phyloP scores from a whole-genome alignment of 2,113 vertebrate species.

The Penelope pileata region DNA sequence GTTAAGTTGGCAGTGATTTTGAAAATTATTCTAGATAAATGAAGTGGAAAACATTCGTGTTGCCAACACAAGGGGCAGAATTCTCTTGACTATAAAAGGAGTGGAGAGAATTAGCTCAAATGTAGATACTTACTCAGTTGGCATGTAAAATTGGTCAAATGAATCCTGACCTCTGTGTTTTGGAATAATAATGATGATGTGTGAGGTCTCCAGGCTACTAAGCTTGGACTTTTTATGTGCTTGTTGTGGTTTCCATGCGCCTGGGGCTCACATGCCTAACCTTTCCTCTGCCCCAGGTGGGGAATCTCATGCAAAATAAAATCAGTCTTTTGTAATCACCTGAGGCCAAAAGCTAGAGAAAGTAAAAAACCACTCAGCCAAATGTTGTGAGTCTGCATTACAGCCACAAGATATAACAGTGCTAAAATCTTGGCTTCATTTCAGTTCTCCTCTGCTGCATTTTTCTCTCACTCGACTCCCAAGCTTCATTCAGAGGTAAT shows the following conservation, averaged over 20 bases:
- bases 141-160: neutral
- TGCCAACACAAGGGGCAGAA: neutral
- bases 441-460: neutral
- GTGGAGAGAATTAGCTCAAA: neutral
- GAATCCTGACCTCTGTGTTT: neutral
- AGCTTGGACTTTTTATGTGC: neutral
- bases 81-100: constrained; percentile 29
- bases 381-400: neutral
- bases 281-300: neutral
- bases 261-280: neutral
- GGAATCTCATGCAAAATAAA: neutral
- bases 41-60: neutral
- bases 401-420: neutral
- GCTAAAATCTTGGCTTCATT: neutral
- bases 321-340: neutral
- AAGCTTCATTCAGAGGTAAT: neutral
- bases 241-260: neutral
- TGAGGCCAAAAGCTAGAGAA: neutral
- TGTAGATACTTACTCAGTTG: neutral
- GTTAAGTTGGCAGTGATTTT: neutral
- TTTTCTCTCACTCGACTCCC: neutral
- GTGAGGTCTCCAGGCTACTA: neutral
- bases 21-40: neutral
- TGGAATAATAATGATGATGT: neutral
- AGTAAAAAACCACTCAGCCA: neutral